Evolutionary conservation across 2,888 invertebrate species (phyloP).

Genomic region (Alcis repandata): DNA sequence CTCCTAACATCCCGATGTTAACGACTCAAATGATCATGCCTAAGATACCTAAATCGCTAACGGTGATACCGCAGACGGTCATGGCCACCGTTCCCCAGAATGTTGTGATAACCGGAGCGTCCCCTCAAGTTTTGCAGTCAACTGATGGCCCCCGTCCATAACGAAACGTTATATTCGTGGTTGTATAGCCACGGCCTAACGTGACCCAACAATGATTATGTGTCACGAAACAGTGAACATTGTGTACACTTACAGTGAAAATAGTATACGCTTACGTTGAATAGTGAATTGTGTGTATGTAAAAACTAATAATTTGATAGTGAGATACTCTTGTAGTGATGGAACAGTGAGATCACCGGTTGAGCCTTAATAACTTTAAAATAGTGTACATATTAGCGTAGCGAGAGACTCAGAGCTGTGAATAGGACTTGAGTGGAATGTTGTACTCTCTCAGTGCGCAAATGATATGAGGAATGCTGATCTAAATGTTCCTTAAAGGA

Average conservation of each 20-base stretch:
- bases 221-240: slow-evolving; percentile 45
- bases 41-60: slow-evolving; percentile 93
- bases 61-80: slow-evolving; percentile 90
- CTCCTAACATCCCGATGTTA: slow-evolving; percentile 60
- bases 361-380: slow-evolving; percentile 79
- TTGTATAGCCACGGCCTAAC: slow-evolving; percentile 62
- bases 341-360: slow-evolving; percentile 60
- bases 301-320: slow-evolving; percentile 42
- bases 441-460: slow-evolving; percentile 58
- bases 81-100: slow-evolving; percentile 17
- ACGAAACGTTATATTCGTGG: slow-evolving; percentile 73
- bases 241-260: neutral
- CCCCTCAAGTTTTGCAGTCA: slow-evolving; percentile 48
- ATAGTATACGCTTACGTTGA: neutral
- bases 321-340: slow-evolving; percentile 50
- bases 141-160: slow-evolving; percentile 66
- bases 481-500: slow-evolving; percentile 34
- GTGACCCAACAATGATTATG: slow-evolving; percentile 25
- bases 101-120: slow-evolving; percentile 13
- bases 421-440: slow-evolving; percentile 50
- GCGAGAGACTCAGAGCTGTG: slow-evolving; percentile 69
- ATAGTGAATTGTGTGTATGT: slow-evolving; percentile 8
- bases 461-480: slow-evolving; percentile 70
- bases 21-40: slow-evolving; percentile 86
- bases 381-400: slow-evolving; percentile 79